Evolutionary conservation across 2,113 vertebrate species (phyloP).

Genomic region (Platichthys flesus): DNA sequence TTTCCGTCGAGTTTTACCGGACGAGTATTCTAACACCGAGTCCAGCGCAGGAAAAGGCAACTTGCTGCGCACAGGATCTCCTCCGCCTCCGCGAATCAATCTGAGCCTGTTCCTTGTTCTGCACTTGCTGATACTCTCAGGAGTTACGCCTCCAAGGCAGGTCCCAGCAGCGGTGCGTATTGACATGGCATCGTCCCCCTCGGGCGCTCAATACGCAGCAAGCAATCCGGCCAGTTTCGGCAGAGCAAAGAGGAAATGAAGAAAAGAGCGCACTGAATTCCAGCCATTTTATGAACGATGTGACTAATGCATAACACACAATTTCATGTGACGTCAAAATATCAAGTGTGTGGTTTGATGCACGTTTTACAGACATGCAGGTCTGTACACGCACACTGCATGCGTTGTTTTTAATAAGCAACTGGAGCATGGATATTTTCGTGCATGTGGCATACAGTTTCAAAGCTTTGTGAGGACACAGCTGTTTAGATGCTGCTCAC

Average conservation of each 20-base stretch:
- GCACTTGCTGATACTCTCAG: conserved; percentile 67
- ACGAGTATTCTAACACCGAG: neutral
- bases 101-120: conserved; percentile 35
- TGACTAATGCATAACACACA: neutral
- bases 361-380: no score
- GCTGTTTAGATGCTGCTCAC: no score
- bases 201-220: conserved; percentile 8
- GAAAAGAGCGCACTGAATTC: conserved; percentile 1
- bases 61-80: neutral
- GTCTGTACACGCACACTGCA: no score
- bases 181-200: conserved; percentile 47
- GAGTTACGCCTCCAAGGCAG: conserved; percentile 73
- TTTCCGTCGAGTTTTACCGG: neutral
- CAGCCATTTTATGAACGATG: neutral
- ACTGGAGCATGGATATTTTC: no score
- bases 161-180: conserved; percentile 21
- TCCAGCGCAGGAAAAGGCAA: neutral
- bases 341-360: neutral
- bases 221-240: conserved; percentile 28
- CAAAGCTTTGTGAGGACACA: no score
- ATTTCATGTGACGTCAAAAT: neutral
- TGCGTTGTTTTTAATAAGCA: no score
- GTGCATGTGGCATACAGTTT: no score
- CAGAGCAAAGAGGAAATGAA: neutral
- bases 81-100: conserved; percentile 39